phyloP scores from a whole-genome alignment of 53 echinoderm and acorn worm genomes.

The Apostichopus leukothele region DNA sequence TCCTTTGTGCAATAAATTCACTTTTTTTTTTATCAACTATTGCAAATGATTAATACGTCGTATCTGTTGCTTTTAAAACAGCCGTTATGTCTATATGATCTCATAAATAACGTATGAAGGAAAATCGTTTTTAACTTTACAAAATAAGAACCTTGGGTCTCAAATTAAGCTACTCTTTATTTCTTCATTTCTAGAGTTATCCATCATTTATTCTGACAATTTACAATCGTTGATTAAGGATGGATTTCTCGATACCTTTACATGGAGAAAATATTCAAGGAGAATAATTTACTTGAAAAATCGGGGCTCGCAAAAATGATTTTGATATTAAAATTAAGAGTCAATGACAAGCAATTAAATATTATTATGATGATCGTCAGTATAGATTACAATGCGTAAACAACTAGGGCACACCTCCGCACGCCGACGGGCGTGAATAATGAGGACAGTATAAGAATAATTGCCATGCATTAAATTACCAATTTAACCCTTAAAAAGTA shows the following conservation, averaged over 20 bases:
- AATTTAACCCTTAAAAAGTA: not conserved
- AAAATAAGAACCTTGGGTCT: not conserved
- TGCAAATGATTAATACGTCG: not conserved
- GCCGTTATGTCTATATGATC: not conserved
- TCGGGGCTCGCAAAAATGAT: constrained; percentile 34
- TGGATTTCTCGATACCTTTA: constrained; percentile 9
- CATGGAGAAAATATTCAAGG: not conserved
- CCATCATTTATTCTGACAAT: constrained; percentile 12
- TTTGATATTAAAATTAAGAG: constrained; percentile 7
- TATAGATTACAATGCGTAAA: not conserved
- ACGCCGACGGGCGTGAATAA: not conserved
- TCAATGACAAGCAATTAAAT: constrained; percentile 18
- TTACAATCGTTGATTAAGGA: not conserved
- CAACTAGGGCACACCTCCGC: constrained; percentile 7
- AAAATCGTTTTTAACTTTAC: constrained; percentile 11
- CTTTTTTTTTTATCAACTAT: not conserved
- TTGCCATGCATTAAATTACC: constrained; percentile 11
- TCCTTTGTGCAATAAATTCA: no score
- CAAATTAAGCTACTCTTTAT: not conserved
- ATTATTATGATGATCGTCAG: not conserved
- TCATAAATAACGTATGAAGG: not conserved
- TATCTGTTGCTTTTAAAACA: not conserved
- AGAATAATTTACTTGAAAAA: constrained; percentile 36
- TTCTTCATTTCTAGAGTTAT: not conserved
- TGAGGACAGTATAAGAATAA: constrained; percentile 2